Evolutionary conservation across 2,888 invertebrate genomes (phyloP).

Genomic region (Coleophora flavipennella): DNA sequence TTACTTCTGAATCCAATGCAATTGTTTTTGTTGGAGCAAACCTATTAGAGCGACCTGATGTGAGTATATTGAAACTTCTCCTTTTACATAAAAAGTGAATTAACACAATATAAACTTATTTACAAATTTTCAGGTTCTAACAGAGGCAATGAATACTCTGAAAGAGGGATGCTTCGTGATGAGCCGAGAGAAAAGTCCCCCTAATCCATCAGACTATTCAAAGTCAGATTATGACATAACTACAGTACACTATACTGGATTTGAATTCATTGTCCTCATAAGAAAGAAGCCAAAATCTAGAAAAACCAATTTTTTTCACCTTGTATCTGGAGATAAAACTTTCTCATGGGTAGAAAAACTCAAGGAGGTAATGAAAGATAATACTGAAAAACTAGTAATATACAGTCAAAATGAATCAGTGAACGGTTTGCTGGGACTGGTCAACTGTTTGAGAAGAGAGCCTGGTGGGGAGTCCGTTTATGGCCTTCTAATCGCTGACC

Average conservation of each 20-base stretch:
- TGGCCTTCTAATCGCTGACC: slow-evolving; percentile 76
- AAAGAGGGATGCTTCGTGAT: slow-evolving; percentile 75
- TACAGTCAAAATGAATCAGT: slow-evolving; percentile 77
- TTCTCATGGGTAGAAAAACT: slow-evolving; percentile 69
- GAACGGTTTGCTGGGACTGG: slow-evolving; percentile 90
- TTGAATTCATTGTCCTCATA: slow-evolving; percentile 68
- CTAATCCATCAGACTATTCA: slow-evolving; percentile 48
- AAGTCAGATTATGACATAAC: slow-evolving; percentile 58
- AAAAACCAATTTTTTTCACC: slow-evolving; percentile 58
- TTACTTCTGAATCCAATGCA: slow-evolving; percentile 63
- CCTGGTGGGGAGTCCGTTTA: slow-evolving; percentile 78
- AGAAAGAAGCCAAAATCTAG: slow-evolving; percentile 56
- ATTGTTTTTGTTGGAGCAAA: slow-evolving; percentile 67
- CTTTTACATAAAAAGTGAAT: not conserved
- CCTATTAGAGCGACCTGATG: slow-evolving; percentile 58
- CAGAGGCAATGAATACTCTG: slow-evolving; percentile 56
- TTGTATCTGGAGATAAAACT: slow-evolving; percentile 43
- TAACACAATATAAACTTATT: not conserved
- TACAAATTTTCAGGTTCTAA: slow-evolving; percentile 46
- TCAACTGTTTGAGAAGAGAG: slow-evolving; percentile 89
- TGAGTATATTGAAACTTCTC: slow-evolving; percentile 23
- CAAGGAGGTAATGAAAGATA: slow-evolving; percentile 51
- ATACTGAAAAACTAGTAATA: slow-evolving; percentile 70
- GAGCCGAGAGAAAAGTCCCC: slow-evolving; percentile 68
- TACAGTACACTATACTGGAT: slow-evolving; percentile 54